Conservation (phyloP, 2,888 invertebrate species). For the Perdita meconis region DNA sequence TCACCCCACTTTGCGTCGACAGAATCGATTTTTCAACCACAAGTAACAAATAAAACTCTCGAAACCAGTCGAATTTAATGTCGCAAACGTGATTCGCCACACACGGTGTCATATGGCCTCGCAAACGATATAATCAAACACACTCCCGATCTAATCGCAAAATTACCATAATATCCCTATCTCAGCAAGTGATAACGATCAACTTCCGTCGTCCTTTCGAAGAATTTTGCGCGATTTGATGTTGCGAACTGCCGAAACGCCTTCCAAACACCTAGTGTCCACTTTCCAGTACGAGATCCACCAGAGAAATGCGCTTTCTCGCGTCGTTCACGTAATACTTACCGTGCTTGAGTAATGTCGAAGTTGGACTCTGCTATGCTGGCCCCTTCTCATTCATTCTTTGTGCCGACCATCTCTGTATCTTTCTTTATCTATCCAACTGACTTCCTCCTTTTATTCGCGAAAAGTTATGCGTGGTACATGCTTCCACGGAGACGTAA, state of each 20-base stretch:
- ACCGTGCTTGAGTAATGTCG: conserved; percentile 40
- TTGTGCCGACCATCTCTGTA: background rate
- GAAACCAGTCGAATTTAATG: too few species aligned
- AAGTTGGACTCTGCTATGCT: conserved; percentile 3
- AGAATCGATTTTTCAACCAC: too few species aligned
- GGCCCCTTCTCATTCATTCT: conserved; percentile 21
- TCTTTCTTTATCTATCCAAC: conserved; percentile 10
- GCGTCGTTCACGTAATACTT: conserved; percentile 76
- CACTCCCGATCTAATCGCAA: background rate
- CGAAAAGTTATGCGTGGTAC: background rate
- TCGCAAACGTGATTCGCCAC: background rate
- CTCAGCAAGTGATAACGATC: background rate
- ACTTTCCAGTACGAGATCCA: conserved; percentile 69
- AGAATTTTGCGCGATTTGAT: background rate
- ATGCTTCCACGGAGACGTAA: background rate
- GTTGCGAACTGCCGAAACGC: conserved; percentile 12
- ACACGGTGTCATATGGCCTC: background rate
- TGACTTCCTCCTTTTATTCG: conserved; percentile 12
- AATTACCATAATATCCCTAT: background rate
- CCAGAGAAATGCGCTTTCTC: conserved; percentile 82
- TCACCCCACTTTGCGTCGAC: too few species aligned
- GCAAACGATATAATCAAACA: background rate
- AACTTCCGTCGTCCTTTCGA: background rate
- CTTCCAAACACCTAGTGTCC: conserved; percentile 27
- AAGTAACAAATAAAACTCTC: too few species aligned